Percentiles rank a stretch among this genome's conserved stretches.
Evolutionary conservation across 1,140 invertebrate species (phyloP).

Genomic region (Drosophila takahashii): DNA sequence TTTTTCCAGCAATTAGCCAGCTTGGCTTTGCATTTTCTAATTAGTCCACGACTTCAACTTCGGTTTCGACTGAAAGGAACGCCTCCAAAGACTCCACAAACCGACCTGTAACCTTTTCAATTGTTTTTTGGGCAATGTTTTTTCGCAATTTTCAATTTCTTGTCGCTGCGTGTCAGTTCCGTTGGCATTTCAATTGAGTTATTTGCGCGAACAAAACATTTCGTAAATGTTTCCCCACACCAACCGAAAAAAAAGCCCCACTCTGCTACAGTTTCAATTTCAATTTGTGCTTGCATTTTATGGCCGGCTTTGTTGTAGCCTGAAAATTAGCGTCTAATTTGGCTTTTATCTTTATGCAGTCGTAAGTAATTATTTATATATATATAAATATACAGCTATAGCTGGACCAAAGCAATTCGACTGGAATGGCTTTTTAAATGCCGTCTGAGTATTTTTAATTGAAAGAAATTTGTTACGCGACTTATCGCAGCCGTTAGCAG

Average conservation of each 20-base stretch:
- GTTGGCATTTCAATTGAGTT: conserved; percentile 83
- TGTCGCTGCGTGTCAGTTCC: conserved; percentile 80
- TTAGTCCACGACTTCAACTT: conserved; percentile 63
- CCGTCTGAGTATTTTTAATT: conserved; percentile 48
- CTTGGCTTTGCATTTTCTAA: conserved; percentile 65
- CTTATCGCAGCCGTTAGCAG: conserved; percentile 55
- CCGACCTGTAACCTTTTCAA: conserved; percentile 70
- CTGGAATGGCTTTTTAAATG: conserved; percentile 70
- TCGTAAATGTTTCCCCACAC: conserved; percentile 49
- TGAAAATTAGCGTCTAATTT: conserved; percentile 79
- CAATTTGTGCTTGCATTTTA: conserved; percentile 46
- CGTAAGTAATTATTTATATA: conserved; percentile 72
- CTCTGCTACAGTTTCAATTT: conserved; percentile 39
- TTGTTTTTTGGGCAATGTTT: conserved; percentile 47
- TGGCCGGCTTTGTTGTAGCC: conserved; percentile 52
- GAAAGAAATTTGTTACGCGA: conserved; percentile 66
- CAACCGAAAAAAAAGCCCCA: conserved; percentile 3
- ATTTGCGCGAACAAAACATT: conserved; percentile 65
- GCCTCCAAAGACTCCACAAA: conserved; percentile 41
- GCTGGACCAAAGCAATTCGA: conserved; percentile 17
- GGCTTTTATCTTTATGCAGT: conserved; percentile 79
- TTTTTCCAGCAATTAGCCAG: conserved; percentile 69
- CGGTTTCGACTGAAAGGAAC: conserved; percentile 18
- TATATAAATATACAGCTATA: conserved; percentile 24
- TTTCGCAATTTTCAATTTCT: conserved; percentile 75